Evolutionary conservation across 2,797 vertebrate genomes (phyloP).

Genomic region (Crax fasciolata): DNA sequence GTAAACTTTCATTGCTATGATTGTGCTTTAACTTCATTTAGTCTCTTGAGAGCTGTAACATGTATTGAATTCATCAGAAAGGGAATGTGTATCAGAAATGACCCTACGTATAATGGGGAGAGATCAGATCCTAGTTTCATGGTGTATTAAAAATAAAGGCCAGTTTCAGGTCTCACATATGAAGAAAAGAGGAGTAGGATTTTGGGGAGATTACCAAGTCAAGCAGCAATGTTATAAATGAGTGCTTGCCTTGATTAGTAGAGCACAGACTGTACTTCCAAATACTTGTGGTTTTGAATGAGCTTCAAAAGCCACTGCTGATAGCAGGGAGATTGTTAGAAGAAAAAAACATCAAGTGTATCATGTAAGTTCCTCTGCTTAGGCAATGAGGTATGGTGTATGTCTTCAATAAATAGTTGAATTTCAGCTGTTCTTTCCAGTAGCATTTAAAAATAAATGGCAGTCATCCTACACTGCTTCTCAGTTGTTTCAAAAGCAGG

Average conservation of each 20-base stretch:
- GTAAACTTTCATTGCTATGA: not conserved
- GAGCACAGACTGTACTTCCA: not conserved
- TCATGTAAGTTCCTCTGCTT: not conserved
- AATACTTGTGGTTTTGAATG: constrained; percentile 18
- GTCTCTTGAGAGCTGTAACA: constrained; percentile 14
- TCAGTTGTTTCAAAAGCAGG: not conserved
- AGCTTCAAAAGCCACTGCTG: constrained; percentile 2
- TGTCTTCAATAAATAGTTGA: not conserved
- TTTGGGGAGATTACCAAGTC: not conserved
- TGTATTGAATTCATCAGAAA: constrained; percentile 10
- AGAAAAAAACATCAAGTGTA: not conserved
- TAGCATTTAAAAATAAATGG: not conserved
- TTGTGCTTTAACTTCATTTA: not conserved
- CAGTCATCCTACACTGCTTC: not conserved
- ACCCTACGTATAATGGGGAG: not conserved
- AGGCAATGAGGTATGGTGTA: not conserved
- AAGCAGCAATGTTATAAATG: constrained; percentile 36
- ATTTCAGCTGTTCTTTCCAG: not conserved
- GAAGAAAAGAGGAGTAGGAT: constrained; percentile 2
- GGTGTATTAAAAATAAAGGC: constrained; percentile 40
- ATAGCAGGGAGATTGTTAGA: not conserved
- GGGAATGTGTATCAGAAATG: constrained; percentile 33
- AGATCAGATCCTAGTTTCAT: constrained; percentile 52
- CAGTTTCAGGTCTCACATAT: constrained; percentile 39
- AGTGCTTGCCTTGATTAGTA: constrained; percentile 8